Evolutionary conservation across 2,113 vertebrate species (phyloP), one percentile per base, ranked within the genome.

Genomic region (Puffinus mauretanicus): DNA sequence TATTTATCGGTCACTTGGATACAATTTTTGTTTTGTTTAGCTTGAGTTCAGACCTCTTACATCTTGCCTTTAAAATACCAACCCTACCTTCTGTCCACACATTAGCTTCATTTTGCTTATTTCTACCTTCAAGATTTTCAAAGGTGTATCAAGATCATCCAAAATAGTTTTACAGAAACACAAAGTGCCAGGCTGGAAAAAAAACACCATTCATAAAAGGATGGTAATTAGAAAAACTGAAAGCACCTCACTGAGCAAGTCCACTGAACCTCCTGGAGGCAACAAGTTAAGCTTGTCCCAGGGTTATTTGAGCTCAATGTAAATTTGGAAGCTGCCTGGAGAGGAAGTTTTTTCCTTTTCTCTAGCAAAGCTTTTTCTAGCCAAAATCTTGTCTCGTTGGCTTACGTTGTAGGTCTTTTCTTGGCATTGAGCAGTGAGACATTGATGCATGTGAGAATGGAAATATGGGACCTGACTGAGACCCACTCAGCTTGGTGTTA

Each of bases 1-100:
- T 94, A 96, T 95, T 96, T 97, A 71, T 87, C 0, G 13, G 92
- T 95, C 88, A 93, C 94, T 96, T 95, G 90, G 91, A 96, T 91
- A 96, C 91, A 91, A 61, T 86, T 95, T 87, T 60, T 89, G 69
- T 78, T 95, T 96, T 82, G 34, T 75, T 95, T 84, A 95, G 65
- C 27, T 83, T 72, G 14, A 60, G 36, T 81, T 94, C 71, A 77
- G 71, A 70, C 9, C 6, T 93, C 81, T 91, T 89, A 81, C 0
- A 0, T 83, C 82, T 52, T 81, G 60, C 55, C 52, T 76, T 71
- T 82, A 42, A 84, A 94, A 92, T 76, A 60, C 27, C 80, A 90
- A 62, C 57, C 36, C n/a, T 67, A 51, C 1, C 3, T 89, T 78
- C 57, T 65, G 16, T 61, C 21, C 40, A 57, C 34, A 79, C 40